phyloP scores from a whole-genome alignment of 2,888 invertebrate genomes.

The Volucella zonaria region DNA sequence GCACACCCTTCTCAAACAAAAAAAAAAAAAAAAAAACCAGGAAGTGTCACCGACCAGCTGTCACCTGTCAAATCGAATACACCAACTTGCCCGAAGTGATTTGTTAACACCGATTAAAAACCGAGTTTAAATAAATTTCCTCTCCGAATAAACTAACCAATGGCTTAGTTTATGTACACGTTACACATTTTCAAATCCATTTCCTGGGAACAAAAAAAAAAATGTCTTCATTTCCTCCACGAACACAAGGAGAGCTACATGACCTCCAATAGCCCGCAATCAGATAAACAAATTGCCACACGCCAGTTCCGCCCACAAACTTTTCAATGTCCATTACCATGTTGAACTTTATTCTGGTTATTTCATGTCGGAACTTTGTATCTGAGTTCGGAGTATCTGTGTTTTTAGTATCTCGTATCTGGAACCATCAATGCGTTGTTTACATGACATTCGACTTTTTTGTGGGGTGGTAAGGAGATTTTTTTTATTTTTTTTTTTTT shows the following conservation, averaged over 20 bases:
- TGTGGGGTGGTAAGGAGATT: constrained; percentile 11
- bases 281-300: constrained; percentile 20
- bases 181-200: too few relatives aligned
- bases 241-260: neutral
- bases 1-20: too few relatives aligned
- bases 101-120: too few relatives aligned
- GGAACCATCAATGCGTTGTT: constrained; percentile 22
- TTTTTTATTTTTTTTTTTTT: constrained; percentile 9
- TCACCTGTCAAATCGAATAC: too few relatives aligned
- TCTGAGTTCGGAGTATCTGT: neutral
- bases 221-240: too few relatives aligned
- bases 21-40: too few relatives aligned
- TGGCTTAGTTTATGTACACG: too few relatives aligned
- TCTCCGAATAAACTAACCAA: too few relatives aligned
- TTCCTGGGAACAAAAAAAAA: too few relatives aligned
- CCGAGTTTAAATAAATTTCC: too few relatives aligned
- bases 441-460: constrained; percentile 10
- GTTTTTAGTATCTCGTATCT: constrained; percentile 21
- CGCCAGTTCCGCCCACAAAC: neutral
- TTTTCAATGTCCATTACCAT: constrained; percentile 31
- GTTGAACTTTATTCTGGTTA: constrained; percentile 30
- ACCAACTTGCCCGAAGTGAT: too few relatives aligned
- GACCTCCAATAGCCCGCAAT: constrained; percentile 18
- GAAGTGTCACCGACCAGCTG: too few relatives aligned
- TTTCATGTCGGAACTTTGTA: constrained; percentile 32